A percentile compares a stretch with the other conserved stretches of the same genome.
phyloP scores from a whole-genome alignment of 1,140 invertebrate species.

The Cotesia glomerata region DNA sequence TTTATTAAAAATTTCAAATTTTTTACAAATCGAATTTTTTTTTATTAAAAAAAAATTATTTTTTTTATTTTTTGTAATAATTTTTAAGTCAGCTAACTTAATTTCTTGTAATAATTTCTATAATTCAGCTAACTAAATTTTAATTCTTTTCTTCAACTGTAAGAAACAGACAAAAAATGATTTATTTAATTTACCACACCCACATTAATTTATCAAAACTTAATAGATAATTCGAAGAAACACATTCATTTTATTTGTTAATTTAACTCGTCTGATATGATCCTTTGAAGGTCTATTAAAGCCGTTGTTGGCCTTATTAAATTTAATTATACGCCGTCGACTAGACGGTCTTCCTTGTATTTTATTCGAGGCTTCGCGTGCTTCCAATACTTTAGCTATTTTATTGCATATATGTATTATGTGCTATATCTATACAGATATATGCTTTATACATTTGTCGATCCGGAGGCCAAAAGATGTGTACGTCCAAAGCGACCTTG shows the following conservation, averaged over 20 bases:
- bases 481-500: background rate
- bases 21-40: too few relatives aligned
- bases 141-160: too few relatives aligned
- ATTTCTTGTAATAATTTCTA: too few relatives aligned
- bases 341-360: constrained; percentile 7
- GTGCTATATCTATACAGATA: background rate
- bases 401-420: background rate
- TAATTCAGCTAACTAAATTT: too few relatives aligned
- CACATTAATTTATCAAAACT: background rate
- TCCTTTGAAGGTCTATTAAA: constrained; percentile 13
- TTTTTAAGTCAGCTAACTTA: too few relatives aligned
- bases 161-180: background rate
- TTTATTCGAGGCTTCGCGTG: constrained; percentile 11
- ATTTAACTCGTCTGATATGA: background rate
- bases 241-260: background rate
- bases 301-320: constrained; percentile 22
- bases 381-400: constrained; percentile 2
- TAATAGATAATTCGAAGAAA: background rate
- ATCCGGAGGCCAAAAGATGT: background rate
- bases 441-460: background rate
- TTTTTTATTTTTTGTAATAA: too few relatives aligned
- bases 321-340: constrained; percentile 17
- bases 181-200: background rate
- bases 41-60: too few relatives aligned
- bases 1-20: too few relatives aligned